phyloP scores from a whole-genome alignment of 1,140 invertebrate species.

The Geopemphigus sp. region DNA sequence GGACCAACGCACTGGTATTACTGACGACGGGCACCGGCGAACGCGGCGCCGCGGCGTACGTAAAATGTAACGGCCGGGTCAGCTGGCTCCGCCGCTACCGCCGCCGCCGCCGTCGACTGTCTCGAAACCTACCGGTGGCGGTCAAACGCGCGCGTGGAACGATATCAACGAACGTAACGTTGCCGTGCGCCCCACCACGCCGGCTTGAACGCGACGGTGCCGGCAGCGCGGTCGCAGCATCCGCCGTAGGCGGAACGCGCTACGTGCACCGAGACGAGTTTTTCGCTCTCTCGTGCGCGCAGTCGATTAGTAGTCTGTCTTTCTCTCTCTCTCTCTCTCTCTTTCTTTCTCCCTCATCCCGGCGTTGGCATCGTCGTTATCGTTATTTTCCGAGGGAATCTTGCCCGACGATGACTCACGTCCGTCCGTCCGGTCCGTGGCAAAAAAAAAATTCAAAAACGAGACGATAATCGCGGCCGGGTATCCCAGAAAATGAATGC shows the following conservation, averaged over 20 bases:
- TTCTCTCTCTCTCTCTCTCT: too few relatives aligned
- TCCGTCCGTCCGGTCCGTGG: too few relatives aligned
- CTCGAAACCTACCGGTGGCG: slow-evolving; percentile 1
- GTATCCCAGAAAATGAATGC: too few relatives aligned
- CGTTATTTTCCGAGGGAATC: not conserved
- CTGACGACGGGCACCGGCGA: not conserved
- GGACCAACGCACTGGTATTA: slow-evolving; percentile 46
- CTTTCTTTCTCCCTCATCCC: too few relatives aligned
- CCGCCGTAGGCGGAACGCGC: not conserved
- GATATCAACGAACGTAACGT: not conserved
- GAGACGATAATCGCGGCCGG: too few relatives aligned
- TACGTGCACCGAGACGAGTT: not conserved
- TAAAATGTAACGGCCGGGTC: slow-evolving; percentile 42
- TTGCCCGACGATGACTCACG: too few relatives aligned
- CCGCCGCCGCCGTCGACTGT: not conserved
- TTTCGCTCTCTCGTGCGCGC: not conserved
- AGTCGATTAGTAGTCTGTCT: too few relatives aligned
- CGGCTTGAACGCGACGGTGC: too few relatives aligned
- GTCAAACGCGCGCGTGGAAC: slow-evolving; percentile 37
- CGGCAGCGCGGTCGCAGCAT: slow-evolving; percentile 1
- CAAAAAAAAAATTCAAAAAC: too few relatives aligned
- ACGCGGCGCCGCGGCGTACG: not conserved
- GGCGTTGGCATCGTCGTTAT: too few relatives aligned
- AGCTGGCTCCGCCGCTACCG: slow-evolving; percentile 21
- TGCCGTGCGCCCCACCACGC: not conserved